Evolutionary conservation across 1,140 invertebrate genomes (phyloP), one percentile per base, ranked within the genome.

Genomic region (Papilio machaon): DNA sequence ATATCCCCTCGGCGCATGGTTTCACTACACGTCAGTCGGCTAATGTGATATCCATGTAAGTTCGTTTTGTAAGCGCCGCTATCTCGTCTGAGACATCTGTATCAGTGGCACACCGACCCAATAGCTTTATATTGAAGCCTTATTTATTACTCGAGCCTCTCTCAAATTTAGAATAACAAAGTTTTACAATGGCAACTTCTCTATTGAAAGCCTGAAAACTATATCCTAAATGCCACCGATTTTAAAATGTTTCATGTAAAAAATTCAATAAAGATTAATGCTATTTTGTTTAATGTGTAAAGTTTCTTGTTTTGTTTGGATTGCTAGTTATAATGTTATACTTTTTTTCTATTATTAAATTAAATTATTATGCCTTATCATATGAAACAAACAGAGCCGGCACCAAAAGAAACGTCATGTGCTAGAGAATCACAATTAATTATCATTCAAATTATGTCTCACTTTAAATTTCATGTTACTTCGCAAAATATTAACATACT

Each of bases 11-110:
- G 80, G 85, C 83, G 85, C 82, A 85, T 86, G 86, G 85, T 84
- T 82, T 86, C 80, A 86, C 85, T 87, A 86, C 84, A 85, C 85
- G 86, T 89, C 86, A 86, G 84, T 87, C 86, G 85, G 81, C 89
- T 94, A 94, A 94, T 94, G 92, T 94, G 92, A 91, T 91, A 91
- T 92, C 91, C 92, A 88, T 93, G 92, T 91, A 87, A 85, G 79
- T 88, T 86, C 90, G 90, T 91, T 91, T 90, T 87, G 89, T 91
- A 86, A 83, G 80, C 80, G 89, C 91, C 91, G 92, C 91, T 94
- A 94, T 94, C 92, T 87, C 85, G 64, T 80, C 67, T 80, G 77
- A 88, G 89, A 94, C 92, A 94, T 91, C 91, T 94, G 92, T 94
- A 92, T 92, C 91, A 89, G 92, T 92, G 92, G 92, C 92, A 91